Evolutionary conservation across 2,888 invertebrate species (phyloP), one percentile per base, ranked within the genome.

Genomic region (Dolichomitus sp.): DNA sequence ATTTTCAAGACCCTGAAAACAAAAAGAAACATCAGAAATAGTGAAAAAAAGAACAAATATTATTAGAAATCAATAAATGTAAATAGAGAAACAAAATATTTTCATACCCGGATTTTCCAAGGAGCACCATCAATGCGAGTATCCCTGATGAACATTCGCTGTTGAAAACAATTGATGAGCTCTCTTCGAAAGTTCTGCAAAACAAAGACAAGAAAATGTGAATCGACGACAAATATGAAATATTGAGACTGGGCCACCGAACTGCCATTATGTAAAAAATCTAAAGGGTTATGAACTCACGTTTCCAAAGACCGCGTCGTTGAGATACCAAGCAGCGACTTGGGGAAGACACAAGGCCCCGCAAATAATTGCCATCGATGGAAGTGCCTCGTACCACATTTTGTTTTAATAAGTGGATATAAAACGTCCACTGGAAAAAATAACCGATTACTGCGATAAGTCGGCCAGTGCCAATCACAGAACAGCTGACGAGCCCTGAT

Each of bases 311-410:
- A 85, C 11, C 0, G 80, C 83, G n/a, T 83, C 73, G 19, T 82
- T 69, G 3, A 83, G 48, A 14, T 75, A 33, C 68, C 19, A 50
- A 19, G 80, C 27, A 6, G 52, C 63, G 1, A 72, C 0, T 76
- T 86, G 85, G 9, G 89, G 89, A 2, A 82, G 0, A 0, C 57
- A 0, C 4, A 87, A 0, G 0, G 33, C 17, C 1, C 5, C n/a
- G 0, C 5, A 63, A 12, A 91, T 84, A 40, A 92, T 84, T 0
- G 50, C 1, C 4, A 85, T 6, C 0, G 88, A 5, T 14, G 91
- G 89, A 33, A 92, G 0, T 23, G 81, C 45, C 17, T 91, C 91
- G 40, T 87, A 90, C 92, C 92, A 92, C 92, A 92, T 92, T 81
- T 82, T 85, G 40, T 48, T 33, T 48, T 73, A 9, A 68, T 83